Conservation (phyloP, 2,113 vertebrate genomes). For the Lycaon pictus region DNA sequence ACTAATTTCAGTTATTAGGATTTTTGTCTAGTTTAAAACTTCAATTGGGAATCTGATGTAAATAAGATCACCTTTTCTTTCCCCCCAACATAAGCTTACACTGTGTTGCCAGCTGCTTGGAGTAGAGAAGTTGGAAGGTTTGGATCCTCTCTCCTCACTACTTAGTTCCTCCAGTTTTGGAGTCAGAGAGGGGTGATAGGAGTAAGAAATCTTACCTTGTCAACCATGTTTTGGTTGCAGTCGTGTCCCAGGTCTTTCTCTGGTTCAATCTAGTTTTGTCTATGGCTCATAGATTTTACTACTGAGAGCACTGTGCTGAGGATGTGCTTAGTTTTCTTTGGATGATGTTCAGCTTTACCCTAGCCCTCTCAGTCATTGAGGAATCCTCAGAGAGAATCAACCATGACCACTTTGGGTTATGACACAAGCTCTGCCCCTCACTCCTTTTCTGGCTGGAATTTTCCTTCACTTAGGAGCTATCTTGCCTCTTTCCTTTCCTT, state of each 20-base stretch:
- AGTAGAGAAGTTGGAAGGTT: neutral
- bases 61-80: neutral
- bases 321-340: neutral
- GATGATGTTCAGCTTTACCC: neutral
- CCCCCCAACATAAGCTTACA: neutral
- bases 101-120: neutral
- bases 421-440: neutral
- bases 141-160: neutral
- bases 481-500: neutral
- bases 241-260: neutral
- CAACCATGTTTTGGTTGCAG: neutral
- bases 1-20: neutral
- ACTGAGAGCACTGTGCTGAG: neutral
- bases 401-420: neutral
- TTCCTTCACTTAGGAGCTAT: neutral
- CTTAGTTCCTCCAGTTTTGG: neutral
- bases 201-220: neutral
- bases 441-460: neutral
- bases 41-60: neutral
- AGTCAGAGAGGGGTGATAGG: neutral
- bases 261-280: neutral
- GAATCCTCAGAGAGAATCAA: neutral
- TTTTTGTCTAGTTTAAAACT: neutral
- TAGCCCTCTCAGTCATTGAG: neutral
- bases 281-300: neutral